phyloP scores from a whole-genome alignment of 2,797 vertebrate species.

The Brachyalestes nurse region DNA sequence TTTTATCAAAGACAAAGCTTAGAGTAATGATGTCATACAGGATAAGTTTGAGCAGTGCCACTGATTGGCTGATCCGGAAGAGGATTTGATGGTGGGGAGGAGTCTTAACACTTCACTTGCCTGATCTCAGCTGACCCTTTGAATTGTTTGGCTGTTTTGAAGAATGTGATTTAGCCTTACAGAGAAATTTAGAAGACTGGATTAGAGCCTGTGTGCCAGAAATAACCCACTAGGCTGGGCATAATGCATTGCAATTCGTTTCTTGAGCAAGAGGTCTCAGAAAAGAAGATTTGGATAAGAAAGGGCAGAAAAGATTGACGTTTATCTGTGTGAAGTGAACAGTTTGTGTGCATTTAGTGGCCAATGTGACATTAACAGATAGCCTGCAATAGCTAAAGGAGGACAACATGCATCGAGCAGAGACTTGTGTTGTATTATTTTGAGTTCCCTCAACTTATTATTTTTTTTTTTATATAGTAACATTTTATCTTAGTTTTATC shows the following conservation, averaged over 20 bases:
- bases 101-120: conserved; percentile 23
- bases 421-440: too few relatives aligned
- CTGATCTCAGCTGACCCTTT: conserved; percentile 33
- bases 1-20: conserved; percentile 43
- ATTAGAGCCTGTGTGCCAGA: conserved; percentile 4
- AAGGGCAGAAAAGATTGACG: background rate
- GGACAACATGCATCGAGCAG: background rate
- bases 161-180: conserved; percentile 14
- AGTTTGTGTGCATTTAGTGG: background rate
- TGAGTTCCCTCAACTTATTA: too few relatives aligned
- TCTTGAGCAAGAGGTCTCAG: background rate
- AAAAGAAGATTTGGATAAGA: conserved; percentile 20
- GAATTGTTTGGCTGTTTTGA: conserved; percentile 19
- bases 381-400: background rate
- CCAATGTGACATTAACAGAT: background rate
- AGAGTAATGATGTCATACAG: conserved; percentile 20
- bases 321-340: background rate
- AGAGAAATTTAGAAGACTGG: conserved; percentile 17
- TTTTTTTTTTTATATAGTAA: too few relatives aligned
- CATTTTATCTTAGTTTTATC: too few relatives aligned
- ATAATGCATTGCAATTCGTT: background rate
- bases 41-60: conserved; percentile 27
- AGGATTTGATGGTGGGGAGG: conserved; percentile 52
- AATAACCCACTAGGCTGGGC: background rate
- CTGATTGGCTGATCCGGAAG: conserved; percentile 40